A percentile compares a stretch with the other conserved stretches of the same genome.
phyloP scores from a whole-genome alignment of 1,140 invertebrate genomes.

The Aphelenchoides fujianensis region DNA sequence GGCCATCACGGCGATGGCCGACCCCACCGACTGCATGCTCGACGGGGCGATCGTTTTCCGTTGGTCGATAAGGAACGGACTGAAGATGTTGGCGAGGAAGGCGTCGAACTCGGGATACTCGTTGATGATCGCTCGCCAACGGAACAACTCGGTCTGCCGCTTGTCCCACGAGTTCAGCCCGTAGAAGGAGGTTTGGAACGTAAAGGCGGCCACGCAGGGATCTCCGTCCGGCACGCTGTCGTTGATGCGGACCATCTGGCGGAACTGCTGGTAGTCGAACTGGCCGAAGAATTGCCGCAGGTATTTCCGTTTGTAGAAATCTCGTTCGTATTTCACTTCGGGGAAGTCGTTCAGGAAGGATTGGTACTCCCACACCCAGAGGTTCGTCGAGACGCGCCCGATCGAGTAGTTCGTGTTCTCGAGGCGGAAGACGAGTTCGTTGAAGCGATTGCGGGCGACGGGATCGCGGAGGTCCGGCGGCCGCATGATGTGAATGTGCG shows the following conservation, averaged over 20 bases:
- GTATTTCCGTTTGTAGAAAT: conserved; percentile 59
- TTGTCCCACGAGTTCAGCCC: conserved; percentile 62
- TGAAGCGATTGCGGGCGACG: conserved; percentile 37
- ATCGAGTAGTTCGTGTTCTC: conserved; percentile 60
- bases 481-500: conserved; percentile 59
- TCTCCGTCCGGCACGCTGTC: conserved; percentile 54
- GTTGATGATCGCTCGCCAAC: conserved; percentile 55
- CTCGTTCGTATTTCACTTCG: conserved; percentile 53
- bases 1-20: conserved; percentile 60
- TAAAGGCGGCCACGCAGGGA: conserved; percentile 59
- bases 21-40: conserved; percentile 62
- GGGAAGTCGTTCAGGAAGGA: conserved; percentile 61
- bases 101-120: conserved; percentile 60
- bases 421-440: conserved; percentile 57
- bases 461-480: conserved; percentile 55
- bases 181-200: conserved; percentile 62
- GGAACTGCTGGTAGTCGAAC: conserved; percentile 60
- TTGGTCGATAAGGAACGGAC: conserved; percentile 60
- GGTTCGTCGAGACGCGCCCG: conserved; percentile 60
- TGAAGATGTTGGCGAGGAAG: conserved; percentile 59
- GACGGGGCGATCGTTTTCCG: conserved; percentile 59
- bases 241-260: conserved; percentile 25
- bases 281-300: conserved; percentile 58
- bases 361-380: conserved; percentile 62
- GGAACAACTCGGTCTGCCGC: conserved; percentile 59